Evolutionary conservation across 2,888 invertebrate species (phyloP).

Genomic region (Habroteleia sp.): DNA sequence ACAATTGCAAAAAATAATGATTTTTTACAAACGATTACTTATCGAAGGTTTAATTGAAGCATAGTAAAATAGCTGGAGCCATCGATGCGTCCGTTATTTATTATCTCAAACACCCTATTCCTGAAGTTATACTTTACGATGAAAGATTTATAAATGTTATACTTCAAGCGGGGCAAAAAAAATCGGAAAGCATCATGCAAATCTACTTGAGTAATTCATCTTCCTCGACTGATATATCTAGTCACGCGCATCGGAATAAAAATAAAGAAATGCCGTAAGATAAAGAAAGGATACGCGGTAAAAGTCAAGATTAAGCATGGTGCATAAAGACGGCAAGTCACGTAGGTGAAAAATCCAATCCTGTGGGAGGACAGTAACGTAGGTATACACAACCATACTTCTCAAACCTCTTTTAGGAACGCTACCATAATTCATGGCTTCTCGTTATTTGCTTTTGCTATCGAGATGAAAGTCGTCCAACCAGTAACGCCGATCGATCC

Average conservation of each 20-base stretch:
- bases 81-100: not conserved
- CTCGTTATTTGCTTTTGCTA: constrained; percentile 65
- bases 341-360: constrained; percentile 66
- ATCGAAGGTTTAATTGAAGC: not conserved
- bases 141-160: constrained; percentile 51
- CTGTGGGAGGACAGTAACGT: constrained; percentile 63
- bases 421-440: constrained; percentile 61
- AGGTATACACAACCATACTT: constrained; percentile 55
- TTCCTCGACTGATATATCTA: constrained; percentile 47
- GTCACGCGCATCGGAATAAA: constrained; percentile 52
- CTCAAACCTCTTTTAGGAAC: constrained; percentile 50
- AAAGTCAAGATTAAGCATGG: constrained; percentile 65
- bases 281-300: constrained; percentile 55
- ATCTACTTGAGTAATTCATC: constrained; percentile 54
- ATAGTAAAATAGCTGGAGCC: not conserved
- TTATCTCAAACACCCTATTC: not conserved
- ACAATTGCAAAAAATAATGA: too few species aligned
- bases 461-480: constrained; percentile 64
- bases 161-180: constrained; percentile 15
- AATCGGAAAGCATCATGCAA: constrained; percentile 33
- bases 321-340: constrained; percentile 65
- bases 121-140: constrained; percentile 8
- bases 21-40: too few species aligned
- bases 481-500: constrained; percentile 51
- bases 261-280: constrained; percentile 51